These are phyloP conservation scores for Etheostoma perlongum DNA, from an alignment of 2,797 vertebrate genomes.

Conservation along the genomic window DNA sequence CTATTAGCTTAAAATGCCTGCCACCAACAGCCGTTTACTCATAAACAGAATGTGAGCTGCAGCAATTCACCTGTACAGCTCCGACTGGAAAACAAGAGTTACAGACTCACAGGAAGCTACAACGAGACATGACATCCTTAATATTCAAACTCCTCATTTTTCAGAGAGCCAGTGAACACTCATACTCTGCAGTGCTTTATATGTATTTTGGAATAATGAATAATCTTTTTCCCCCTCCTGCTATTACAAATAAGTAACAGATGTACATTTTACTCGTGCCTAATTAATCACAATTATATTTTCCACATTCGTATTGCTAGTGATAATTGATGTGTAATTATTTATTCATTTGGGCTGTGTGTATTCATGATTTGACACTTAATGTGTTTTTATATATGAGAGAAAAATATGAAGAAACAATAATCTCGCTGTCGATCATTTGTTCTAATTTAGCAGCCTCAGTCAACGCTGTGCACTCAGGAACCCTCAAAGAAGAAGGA, in stretches of 20 bases:
- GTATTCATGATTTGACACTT: constrained; percentile 43
- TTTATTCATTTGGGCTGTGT: constrained; percentile 58
- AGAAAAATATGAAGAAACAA: constrained; percentile 46
- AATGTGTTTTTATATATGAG: constrained; percentile 40
- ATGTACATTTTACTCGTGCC: constrained; percentile 56
- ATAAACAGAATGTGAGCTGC: constrained; percentile 92
- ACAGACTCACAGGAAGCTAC: constrained; percentile 17
- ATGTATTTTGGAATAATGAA: constrained; percentile 26
- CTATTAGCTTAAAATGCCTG: constrained; percentile 98
- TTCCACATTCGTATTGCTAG: constrained; percentile 42
- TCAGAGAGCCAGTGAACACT: neutral
- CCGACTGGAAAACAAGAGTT: constrained; percentile 32
- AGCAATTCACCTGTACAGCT: constrained; percentile 69
- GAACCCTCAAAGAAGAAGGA: constrained; percentile 36
- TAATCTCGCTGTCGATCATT: constrained; percentile 22
- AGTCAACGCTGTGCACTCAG: constrained; percentile 17
- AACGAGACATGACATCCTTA: constrained; percentile 13
- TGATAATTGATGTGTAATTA: constrained; percentile 65
- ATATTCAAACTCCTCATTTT: constrained; percentile 21
- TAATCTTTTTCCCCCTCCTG: constrained; percentile 11
- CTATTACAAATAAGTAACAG: constrained; percentile 53
- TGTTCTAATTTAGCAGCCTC: constrained; percentile 44
- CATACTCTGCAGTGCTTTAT: constrained; percentile 1
- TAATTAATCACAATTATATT: constrained; percentile 67
- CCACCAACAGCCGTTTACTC: constrained; percentile 92